Conservation (phyloP, 2,888 invertebrate species). For the Parnassius apollo region DNA sequence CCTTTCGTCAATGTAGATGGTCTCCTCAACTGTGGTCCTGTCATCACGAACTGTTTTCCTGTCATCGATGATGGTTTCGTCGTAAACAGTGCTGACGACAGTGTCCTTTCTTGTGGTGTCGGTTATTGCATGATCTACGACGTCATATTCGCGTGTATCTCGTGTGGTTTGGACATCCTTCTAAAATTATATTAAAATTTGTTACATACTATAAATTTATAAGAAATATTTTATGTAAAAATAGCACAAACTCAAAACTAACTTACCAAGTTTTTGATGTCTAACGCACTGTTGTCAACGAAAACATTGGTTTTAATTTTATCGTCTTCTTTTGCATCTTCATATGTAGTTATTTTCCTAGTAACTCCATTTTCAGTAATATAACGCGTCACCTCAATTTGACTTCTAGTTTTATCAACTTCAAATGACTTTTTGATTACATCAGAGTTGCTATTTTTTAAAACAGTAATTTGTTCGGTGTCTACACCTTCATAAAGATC, state of each 20-base stretch:
- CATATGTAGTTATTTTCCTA: conserved; percentile 73
- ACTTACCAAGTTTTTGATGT: conserved; percentile 79
- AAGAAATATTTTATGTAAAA: neutral
- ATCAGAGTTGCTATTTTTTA: conserved; percentile 61
- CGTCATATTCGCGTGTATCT: conserved; percentile 73
- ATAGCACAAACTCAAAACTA: neutral
- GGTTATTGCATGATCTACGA: conserved; percentile 75
- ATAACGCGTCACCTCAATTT: conserved; percentile 75
- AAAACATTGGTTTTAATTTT: conserved; percentile 75
- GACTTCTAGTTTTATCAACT: conserved; percentile 71
- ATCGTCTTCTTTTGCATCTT: conserved; percentile 76
- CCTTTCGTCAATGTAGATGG: conserved; percentile 64
- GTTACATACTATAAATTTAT: neutral
- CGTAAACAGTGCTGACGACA: conserved; percentile 71
- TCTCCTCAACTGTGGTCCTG: conserved; percentile 59
- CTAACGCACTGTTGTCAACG: conserved; percentile 76
- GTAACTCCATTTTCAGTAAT: conserved; percentile 74
- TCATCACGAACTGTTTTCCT: conserved; percentile 74
- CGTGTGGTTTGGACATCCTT: conserved; percentile 76
- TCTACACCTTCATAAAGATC: conserved; percentile 74
- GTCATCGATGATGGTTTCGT: conserved; percentile 69
- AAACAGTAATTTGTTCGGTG: conserved; percentile 62
- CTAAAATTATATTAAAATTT: conserved; percentile 45
- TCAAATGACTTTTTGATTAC: conserved; percentile 70
- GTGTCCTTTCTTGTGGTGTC: conserved; percentile 68